Conservation (phyloP, 2,113 vertebrate species). For the Dasypus novemcinctus region DNA sequence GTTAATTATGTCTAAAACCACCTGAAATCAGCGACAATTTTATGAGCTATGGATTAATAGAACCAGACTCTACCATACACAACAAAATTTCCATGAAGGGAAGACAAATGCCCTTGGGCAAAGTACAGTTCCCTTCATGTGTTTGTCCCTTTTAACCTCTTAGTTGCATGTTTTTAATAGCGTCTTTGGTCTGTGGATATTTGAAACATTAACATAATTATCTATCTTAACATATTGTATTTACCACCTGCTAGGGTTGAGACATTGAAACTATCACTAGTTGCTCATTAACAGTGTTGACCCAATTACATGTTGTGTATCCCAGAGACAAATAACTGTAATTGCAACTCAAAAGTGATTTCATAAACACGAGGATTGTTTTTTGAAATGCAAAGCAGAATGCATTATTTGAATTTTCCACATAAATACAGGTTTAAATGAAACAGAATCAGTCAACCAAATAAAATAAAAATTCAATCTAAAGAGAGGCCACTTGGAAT, state of each 20-base stretch:
- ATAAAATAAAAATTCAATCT: slow-evolving; percentile 76
- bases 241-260: slow-evolving; percentile 78
- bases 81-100: neutral
- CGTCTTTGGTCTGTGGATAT: slow-evolving; percentile 78
- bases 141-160: slow-evolving; percentile 70
- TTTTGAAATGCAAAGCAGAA: slow-evolving; percentile 77
- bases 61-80: neutral
- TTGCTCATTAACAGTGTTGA: slow-evolving; percentile 82
- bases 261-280: slow-evolving; percentile 65
- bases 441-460: slow-evolving; percentile 68
- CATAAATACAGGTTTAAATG: slow-evolving; percentile 78
- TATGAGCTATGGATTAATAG: neutral
- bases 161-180: slow-evolving; percentile 77
- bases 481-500: slow-evolving; percentile 69
- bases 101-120: neutral
- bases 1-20: neutral
- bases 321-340: slow-evolving; percentile 81
- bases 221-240: slow-evolving; percentile 77
- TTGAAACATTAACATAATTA: slow-evolving; percentile 80
- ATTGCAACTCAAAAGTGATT: slow-evolving; percentile 80
- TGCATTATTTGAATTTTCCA: slow-evolving; percentile 65
- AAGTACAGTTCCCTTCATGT: neutral
- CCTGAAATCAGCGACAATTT: neutral
- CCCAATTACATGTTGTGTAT: slow-evolving; percentile 79
- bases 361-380: slow-evolving; percentile 73